These are phyloP conservation scores for Deilephila elpenor DNA, from an alignment of 2,888 invertebrate genomes.

Conservation along the genomic window DNA sequence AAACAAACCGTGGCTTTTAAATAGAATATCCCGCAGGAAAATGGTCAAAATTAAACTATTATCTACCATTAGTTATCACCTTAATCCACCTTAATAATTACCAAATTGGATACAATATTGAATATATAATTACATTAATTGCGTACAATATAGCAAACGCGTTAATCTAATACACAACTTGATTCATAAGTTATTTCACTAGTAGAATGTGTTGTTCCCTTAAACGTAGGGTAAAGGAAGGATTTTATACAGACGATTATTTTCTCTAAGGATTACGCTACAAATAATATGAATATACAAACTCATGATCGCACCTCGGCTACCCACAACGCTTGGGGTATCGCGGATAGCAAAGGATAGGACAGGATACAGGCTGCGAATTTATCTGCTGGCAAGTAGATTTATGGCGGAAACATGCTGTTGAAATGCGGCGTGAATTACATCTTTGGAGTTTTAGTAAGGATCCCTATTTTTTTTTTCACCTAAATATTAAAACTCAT, in stretches of 20 bases:
- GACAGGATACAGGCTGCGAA: no score
- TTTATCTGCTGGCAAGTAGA: no score
- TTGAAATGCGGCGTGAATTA: no score
- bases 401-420: no score
- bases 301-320: neutral
- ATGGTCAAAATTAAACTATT: neutral
- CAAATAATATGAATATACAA: neutral
- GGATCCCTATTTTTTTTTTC: no score
- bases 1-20: no score
- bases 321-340: neutral
- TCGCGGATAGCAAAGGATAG: no score
- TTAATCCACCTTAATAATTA: neutral
- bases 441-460: no score
- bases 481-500: no score
- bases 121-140: slow-evolving; percentile 7
- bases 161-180: slow-evolving; percentile 49
- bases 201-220: slow-evolving; percentile 56
- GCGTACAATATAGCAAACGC: slow-evolving; percentile 24
- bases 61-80: neutral
- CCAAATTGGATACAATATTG: neutral
- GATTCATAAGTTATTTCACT: slow-evolving; percentile 53
- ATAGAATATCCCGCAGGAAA: neutral
- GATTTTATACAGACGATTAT: slow-evolving; percentile 30
- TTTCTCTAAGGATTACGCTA: slow-evolving; percentile 30
- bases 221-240: slow-evolving; percentile 20